These are phyloP conservation scores for Cyanoramphus novaezelandiae DNA, from an alignment of 2,113 vertebrate species.

Conservation along the genomic window DNA sequence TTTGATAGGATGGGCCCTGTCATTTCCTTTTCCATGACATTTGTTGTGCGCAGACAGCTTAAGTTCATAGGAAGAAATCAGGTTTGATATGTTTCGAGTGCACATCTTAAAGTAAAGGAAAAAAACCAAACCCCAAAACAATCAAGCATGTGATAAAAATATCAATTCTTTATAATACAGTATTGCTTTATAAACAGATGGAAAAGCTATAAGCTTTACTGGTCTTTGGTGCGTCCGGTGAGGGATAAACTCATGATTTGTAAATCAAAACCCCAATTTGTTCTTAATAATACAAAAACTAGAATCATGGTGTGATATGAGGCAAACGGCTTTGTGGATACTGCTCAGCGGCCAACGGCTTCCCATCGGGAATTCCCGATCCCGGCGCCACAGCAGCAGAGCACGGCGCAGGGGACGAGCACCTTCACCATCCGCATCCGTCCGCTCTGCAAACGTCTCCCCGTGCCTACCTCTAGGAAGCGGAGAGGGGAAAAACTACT, in stretches of 20 bases:
- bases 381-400: background rate
- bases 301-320: constrained; percentile 19
- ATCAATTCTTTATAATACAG: constrained; percentile 83
- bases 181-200: constrained; percentile 88
- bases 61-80: constrained; percentile 79
- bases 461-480: background rate
- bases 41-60: constrained; percentile 84
- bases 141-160: constrained; percentile 82
- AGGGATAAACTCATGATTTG: constrained; percentile 71
- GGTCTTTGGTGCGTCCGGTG: constrained; percentile 84
- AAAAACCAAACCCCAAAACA: constrained; percentile 47
- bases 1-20: constrained; percentile 55
- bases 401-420: background rate
- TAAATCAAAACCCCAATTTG: constrained; percentile 76
- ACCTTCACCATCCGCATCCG: background rate
- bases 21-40: constrained; percentile 41
- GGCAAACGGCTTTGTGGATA: constrained; percentile 44
- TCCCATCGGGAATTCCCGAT: background rate
- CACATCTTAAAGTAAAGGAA: constrained; percentile 72
- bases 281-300: constrained; percentile 48
- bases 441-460: background rate
- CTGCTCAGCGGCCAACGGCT: background rate
- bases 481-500: background rate
- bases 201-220: constrained; percentile 82
- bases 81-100: constrained; percentile 80